Conservation (phyloP, 2,113 vertebrate genomes). For the Peromyscus californicus region DNA sequence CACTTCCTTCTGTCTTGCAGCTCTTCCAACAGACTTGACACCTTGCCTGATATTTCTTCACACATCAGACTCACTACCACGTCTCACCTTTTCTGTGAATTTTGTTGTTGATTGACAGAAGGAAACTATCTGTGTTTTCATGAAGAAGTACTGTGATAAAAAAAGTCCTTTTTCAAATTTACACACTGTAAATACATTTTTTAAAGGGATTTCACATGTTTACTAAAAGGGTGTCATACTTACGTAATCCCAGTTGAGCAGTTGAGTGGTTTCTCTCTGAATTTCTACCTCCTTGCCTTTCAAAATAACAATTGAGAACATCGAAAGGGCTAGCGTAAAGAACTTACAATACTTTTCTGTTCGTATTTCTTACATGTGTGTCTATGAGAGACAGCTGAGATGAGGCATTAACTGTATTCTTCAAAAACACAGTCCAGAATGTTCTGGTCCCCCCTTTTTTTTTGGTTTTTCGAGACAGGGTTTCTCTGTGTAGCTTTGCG, state of each 20-base stretch:
- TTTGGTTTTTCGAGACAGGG: too few relatives aligned
- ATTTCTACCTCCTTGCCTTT: neutral
- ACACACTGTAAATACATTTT: neutral
- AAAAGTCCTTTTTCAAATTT: neutral
- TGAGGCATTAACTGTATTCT: neutral
- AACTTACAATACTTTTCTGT: neutral
- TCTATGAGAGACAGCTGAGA: neutral
- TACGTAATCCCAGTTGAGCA: neutral
- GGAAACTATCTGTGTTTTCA: neutral
- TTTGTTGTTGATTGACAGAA: neutral
- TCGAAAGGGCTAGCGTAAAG: neutral
- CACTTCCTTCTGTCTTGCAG: too few relatives aligned
- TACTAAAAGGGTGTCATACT: neutral
- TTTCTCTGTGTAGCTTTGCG: too few relatives aligned
- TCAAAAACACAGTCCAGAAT: neutral
- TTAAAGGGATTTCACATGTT: neutral
- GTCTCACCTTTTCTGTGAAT: neutral
- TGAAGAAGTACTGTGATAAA: neutral
- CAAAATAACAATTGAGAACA: neutral
- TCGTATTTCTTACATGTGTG: neutral
- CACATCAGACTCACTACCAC: neutral
- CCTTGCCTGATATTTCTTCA: neutral
- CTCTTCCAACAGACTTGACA: neutral
- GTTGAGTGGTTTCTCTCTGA: conserved; percentile 31
- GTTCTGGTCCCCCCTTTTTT: too few relatives aligned